Evolutionary conservation across 2,113 vertebrate genomes (phyloP).

Genomic region (Hassar affinis): DNA sequence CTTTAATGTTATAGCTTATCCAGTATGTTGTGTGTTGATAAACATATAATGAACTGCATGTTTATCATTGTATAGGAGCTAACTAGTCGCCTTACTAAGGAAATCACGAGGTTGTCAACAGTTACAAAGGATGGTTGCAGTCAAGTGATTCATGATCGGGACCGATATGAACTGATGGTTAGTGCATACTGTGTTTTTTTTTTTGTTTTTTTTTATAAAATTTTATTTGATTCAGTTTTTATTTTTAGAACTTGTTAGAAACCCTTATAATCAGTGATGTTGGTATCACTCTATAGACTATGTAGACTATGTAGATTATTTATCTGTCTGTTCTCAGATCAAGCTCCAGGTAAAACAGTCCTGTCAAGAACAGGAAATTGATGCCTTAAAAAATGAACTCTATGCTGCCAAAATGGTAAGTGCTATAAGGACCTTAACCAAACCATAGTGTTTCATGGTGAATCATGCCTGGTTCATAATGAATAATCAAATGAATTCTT

Average conservation of each 20-base stretch:
- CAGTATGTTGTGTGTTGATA: neutral
- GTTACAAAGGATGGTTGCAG: slow-evolving; percentile 55
- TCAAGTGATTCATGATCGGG: slow-evolving; percentile 50
- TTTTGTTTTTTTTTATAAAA: neutral
- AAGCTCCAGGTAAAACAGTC: slow-evolving; percentile 70
- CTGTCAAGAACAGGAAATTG: slow-evolving; percentile 68
- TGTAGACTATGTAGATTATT: neutral
- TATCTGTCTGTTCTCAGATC: slow-evolving; percentile 58
- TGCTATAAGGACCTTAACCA: neutral
- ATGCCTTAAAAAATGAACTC: slow-evolving; percentile 67
- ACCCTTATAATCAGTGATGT: neutral
- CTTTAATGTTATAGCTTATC: no score
- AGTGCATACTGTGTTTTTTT: slow-evolving; percentile 2
- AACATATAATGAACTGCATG: neutral
- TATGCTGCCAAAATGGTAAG: slow-evolving; percentile 62
- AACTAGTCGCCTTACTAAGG: slow-evolving; percentile 64
- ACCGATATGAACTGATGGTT: slow-evolving; percentile 69
- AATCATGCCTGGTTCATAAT: neutral
- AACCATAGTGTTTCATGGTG: neutral
- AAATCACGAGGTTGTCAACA: slow-evolving; percentile 65
- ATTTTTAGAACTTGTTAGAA: neutral
- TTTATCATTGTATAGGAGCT: slow-evolving; percentile 59
- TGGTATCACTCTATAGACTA: neutral
- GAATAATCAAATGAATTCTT: neutral
- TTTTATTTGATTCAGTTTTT: no score